Evolutionary conservation across 1,140 invertebrate genomes (phyloP).

Genomic region (Mya arenaria): DNA sequence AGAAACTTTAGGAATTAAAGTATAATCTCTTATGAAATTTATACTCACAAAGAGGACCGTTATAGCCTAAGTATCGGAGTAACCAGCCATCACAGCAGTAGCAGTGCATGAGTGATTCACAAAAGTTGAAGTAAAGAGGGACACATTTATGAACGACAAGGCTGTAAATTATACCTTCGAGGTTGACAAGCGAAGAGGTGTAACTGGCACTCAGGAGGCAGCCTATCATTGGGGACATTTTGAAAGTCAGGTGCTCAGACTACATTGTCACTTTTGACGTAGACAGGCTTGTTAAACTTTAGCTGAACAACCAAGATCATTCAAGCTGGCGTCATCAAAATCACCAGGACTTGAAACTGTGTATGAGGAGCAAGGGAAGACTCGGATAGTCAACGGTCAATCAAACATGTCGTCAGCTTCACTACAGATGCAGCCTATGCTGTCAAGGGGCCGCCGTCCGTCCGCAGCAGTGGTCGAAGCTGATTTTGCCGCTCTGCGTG

Average conservation of each 20-base stretch:
- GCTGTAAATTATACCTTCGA: background rate
- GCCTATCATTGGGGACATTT: background rate
- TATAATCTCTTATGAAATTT: too few relatives aligned
- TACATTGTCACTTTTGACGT: conserved; percentile 23
- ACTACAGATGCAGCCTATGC: conserved; percentile 40
- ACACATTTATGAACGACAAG: background rate
- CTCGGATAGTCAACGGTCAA: background rate
- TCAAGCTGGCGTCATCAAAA: conserved; percentile 49
- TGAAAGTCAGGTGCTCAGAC: background rate
- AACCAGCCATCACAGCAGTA: background rate
- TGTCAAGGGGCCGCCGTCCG: conserved; percentile 36
- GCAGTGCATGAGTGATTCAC: background rate
- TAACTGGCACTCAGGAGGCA: background rate
- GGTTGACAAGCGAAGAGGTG: background rate
- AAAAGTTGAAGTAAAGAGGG: background rate
- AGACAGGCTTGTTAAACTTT: background rate
- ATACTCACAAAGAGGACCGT: too few relatives aligned
- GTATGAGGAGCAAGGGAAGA: conserved; percentile 5
- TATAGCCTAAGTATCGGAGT: too few relatives aligned
- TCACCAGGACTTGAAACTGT: conserved; percentile 38
- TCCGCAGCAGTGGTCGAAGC: conserved; percentile 43
- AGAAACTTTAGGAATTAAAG: too few relatives aligned
- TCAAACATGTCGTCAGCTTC: conserved; percentile 31
- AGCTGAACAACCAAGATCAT: background rate
- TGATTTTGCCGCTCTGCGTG: conserved; percentile 44